phyloP scores from a whole-genome alignment of 2,113 vertebrate genomes.

The Ibidorhyncha struthersii region DNA sequence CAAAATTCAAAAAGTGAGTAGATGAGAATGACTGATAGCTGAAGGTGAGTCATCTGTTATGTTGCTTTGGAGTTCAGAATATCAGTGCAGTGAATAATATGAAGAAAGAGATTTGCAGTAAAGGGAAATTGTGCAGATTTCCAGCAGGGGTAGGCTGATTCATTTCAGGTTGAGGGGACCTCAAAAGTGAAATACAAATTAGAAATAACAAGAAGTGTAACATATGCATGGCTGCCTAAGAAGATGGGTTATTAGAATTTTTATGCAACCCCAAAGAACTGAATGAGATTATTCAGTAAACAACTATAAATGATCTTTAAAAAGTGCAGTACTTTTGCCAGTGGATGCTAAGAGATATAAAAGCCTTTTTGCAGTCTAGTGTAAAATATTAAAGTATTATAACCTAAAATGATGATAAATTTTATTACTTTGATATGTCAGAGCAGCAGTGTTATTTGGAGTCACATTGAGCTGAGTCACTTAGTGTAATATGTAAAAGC shows the following conservation, averaged over 20 bases:
- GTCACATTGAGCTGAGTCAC: not conserved
- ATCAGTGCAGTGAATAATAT: not conserved
- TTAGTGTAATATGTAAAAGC: not conserved
- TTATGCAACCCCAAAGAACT: not conserved
- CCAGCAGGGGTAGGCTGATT: not conserved
- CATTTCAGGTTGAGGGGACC: not conserved
- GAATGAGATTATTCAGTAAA: not conserved
- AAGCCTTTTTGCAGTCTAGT: not conserved
- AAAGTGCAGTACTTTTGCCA: not conserved
- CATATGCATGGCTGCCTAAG: not conserved
- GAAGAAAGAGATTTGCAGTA: not conserved
- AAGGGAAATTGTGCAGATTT: not conserved
- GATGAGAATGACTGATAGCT: not conserved
- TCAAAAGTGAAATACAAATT: not conserved
- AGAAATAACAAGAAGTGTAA: not conserved
- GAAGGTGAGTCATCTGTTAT: slow-evolving; percentile 2
- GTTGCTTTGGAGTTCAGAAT: not conserved
- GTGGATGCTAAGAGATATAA: not conserved
- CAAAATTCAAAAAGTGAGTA: not conserved
- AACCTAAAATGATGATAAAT: not conserved
- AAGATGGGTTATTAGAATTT: not conserved
- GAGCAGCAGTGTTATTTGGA: not conserved
- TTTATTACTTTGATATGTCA: not conserved
- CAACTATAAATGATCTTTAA: not conserved
- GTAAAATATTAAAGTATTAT: not conserved